Percentiles rank a stretch among this genome's conserved stretches.
These are phyloP conservation scores for Eumeta japonica DNA, from an alignment of 1,140 invertebrate species.

Conservation along the genomic window DNA sequence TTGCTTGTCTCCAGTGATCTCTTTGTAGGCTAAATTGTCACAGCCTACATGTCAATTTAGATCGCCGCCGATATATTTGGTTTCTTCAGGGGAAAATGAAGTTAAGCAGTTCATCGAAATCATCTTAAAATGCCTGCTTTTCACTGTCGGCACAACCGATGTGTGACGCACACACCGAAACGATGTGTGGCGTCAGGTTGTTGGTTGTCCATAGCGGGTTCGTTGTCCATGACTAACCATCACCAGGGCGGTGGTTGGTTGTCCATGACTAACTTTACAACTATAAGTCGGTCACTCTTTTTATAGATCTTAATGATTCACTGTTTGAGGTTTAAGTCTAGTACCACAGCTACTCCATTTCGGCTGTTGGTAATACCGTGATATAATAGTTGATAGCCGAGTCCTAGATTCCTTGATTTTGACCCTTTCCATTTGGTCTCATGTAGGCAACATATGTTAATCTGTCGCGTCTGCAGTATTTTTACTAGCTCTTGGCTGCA, in stretches of 20 bases:
- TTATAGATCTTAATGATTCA: conserved; percentile 3
- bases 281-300: too few species aligned
- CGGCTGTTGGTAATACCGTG: conserved; percentile 1
- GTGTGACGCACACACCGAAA: conserved; percentile 7
- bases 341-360: too few species aligned
- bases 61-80: too few species aligned
- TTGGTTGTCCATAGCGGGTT: conserved; percentile 1
- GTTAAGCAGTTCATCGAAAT: too few species aligned
- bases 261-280: too few species aligned
- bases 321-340: conserved; percentile 5
- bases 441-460: conserved; percentile 12
- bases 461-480: conserved; percentile 5
- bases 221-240: conserved; percentile 4
- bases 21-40: too few species aligned
- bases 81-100: too few species aligned
- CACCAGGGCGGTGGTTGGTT: too few species aligned
- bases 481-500: conserved; percentile 5
- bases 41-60: too few species aligned
- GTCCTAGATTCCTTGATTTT: conserved; percentile 10
- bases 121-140: not conserved
- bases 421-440: conserved; percentile 13
- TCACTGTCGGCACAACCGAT: not conserved
- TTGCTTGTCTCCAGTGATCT: too few species aligned
- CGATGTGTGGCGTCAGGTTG: too few species aligned
- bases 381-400: too few species aligned